Evolutionary conservation across 1,140 invertebrate genomes (phyloP).

Genomic region (Drosophila triauraria): DNA sequence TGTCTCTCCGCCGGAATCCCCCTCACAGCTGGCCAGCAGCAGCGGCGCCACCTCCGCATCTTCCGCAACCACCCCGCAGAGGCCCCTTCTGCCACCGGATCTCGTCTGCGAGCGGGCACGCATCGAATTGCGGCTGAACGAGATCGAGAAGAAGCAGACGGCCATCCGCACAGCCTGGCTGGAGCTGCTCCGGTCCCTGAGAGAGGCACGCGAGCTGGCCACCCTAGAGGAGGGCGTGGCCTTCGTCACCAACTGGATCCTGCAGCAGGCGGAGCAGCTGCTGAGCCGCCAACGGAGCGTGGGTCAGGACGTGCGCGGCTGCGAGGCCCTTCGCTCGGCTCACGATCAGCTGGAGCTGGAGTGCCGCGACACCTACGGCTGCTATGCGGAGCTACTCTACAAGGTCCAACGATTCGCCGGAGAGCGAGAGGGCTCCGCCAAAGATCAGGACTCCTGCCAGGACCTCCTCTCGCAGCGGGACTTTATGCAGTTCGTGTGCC

Average conservation of each 20-base stretch:
- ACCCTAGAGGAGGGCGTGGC: slow-evolving; percentile 88
- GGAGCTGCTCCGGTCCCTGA: slow-evolving; percentile 87
- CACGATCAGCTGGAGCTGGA: slow-evolving; percentile 92
- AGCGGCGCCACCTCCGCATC: not conserved
- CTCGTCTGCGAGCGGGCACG: slow-evolving; percentile 87
- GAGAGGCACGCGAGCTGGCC: slow-evolving; percentile 87
- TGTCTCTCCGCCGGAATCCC: slow-evolving; percentile 33
- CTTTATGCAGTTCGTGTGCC: slow-evolving; percentile 93
- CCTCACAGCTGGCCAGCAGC: slow-evolving; percentile 3
- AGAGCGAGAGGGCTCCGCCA: slow-evolving; percentile 83
- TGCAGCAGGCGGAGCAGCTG: slow-evolving; percentile 90
- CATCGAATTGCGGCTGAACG: slow-evolving; percentile 87
- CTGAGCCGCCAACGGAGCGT: slow-evolving; percentile 89
- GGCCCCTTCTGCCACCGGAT: slow-evolving; percentile 86
- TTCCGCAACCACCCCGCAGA: slow-evolving; percentile 14
- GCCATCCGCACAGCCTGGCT: slow-evolving; percentile 88
- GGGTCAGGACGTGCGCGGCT: slow-evolving; percentile 89
- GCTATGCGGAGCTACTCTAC: slow-evolving; percentile 91
- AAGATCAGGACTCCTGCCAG: slow-evolving; percentile 68
- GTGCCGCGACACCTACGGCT: slow-evolving; percentile 91
- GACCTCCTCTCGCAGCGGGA: slow-evolving; percentile 89
- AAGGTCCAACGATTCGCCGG: slow-evolving; percentile 87
- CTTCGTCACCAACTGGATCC: slow-evolving; percentile 91
- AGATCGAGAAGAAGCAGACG: slow-evolving; percentile 87
- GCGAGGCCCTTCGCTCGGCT: slow-evolving; percentile 89